A percentile compares a stretch with the other conserved stretches of the same genome.
Conservation (phyloP, 2,113 vertebrate species). For the Megaceryle torquata region DNA sequence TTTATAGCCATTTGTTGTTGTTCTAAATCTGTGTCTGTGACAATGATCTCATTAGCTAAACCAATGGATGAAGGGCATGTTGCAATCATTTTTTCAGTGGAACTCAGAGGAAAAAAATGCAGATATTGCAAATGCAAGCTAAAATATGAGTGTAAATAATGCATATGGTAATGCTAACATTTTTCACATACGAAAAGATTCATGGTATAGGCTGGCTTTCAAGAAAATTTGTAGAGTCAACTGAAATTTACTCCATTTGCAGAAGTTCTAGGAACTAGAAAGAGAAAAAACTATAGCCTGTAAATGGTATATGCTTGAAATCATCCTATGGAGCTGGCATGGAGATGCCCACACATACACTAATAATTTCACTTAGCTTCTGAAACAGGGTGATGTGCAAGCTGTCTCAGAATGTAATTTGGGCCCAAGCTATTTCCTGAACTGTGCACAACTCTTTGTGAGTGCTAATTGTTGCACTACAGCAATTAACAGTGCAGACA, state of each 20-base stretch:
- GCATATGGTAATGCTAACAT: background rate
- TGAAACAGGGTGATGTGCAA: background rate
- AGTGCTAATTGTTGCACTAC: background rate
- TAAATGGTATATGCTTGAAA: background rate
- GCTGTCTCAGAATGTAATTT: background rate
- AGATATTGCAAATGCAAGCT: background rate
- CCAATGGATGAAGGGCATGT: background rate
- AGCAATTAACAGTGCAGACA: background rate
- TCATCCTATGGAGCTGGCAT: background rate
- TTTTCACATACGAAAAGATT: background rate
- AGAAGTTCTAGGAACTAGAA: background rate
- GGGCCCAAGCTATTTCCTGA: background rate
- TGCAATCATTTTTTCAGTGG: background rate
- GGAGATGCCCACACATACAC: background rate
- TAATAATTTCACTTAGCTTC: background rate
- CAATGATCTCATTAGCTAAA: background rate
- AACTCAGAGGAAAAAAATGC: background rate
- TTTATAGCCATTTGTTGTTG: constrained; percentile 3
- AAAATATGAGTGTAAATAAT: background rate
- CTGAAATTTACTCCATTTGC: background rate
- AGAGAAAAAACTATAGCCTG: background rate
- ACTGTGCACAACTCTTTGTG: background rate
- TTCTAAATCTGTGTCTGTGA: constrained; percentile 1
- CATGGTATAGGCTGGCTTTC: background rate
- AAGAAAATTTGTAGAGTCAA: background rate